Conservation (phyloP, 2,888 invertebrate species). For the Acanthosepion lycidas region DNA sequence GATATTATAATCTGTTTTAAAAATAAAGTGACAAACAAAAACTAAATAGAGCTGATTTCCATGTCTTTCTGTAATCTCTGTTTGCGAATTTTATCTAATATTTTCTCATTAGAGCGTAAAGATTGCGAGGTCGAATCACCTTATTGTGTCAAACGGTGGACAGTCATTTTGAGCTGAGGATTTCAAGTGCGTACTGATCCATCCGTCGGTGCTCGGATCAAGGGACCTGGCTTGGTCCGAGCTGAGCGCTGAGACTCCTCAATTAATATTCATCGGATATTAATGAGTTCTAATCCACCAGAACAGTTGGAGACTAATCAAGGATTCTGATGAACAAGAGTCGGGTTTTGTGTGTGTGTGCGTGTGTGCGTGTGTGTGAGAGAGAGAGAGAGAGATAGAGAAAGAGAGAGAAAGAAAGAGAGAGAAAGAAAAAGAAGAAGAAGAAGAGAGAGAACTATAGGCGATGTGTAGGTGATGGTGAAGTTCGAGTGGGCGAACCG, state of each 20-base stretch:
- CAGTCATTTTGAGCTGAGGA: background rate
- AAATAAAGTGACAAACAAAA: background rate
- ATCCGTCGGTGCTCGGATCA: background rate
- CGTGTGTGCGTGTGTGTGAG: background rate
- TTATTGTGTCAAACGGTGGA: slow-evolving; percentile 21
- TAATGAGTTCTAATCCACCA: background rate
- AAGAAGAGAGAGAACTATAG: background rate
- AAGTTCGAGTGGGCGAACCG: background rate
- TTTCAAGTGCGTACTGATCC: background rate
- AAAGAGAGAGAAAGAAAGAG: background rate
- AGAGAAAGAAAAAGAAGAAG: background rate
- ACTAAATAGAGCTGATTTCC: background rate
- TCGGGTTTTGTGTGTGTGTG: background rate
- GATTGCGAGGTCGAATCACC: background rate
- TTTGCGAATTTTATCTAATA: background rate
- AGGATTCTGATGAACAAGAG: slow-evolving; percentile 18
- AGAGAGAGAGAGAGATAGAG: too few relatives aligned
- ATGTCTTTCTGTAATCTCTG: background rate
- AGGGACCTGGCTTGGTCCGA: background rate
- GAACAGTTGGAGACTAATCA: slow-evolving; percentile 33
- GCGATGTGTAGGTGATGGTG: background rate
- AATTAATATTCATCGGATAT: slow-evolving; percentile 33
- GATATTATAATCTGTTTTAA: background rate
- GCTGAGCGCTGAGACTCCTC: slow-evolving; percentile 2
- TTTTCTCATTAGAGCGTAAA: background rate